A percentile compares a stretch with the other conserved stretches of the same genome.
These are phyloP conservation scores for Acrocephalus scirpaceus DNA, from an alignment of 2,797 vertebrate genomes.

Conservation along the genomic window DNA sequence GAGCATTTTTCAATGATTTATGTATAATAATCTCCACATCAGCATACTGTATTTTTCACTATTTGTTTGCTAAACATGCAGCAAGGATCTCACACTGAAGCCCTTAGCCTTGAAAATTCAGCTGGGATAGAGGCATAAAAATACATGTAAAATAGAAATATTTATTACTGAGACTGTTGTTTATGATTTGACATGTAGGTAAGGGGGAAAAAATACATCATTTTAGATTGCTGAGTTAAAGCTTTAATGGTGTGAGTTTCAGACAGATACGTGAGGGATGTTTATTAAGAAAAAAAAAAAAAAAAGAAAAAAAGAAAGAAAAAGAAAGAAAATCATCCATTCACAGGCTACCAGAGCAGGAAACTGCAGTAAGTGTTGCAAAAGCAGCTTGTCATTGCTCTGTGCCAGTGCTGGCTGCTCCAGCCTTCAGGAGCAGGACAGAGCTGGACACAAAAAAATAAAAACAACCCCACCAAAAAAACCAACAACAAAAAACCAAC, in stretches of 20 bases:
- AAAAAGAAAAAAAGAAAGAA: background rate
- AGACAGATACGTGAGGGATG: background rate
- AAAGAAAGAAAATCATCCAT: background rate
- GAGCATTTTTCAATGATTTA: conserved; percentile 69
- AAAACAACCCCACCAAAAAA: no score
- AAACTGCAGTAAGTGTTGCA: background rate
- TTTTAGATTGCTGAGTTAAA: conserved; percentile 40
- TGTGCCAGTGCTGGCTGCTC: background rate
- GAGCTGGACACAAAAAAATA: background rate
- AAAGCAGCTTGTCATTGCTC: background rate
- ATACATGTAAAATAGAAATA: conserved; percentile 61
- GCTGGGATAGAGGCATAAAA: conserved; percentile 42
- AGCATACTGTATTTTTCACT: conserved; percentile 53
- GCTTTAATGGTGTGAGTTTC: conserved; percentile 22
- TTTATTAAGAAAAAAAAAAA: background rate
- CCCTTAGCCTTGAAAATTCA: conserved; percentile 58
- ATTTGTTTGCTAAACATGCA: conserved; percentile 56
- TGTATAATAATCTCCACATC: conserved; percentile 65
- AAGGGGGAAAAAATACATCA: background rate
- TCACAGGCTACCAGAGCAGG: background rate
- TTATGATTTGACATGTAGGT: conserved; percentile 36
- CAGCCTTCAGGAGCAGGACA: background rate
- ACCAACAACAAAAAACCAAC: no score
- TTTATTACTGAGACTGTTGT: conserved; percentile 50
- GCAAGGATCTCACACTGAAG: background rate